These are phyloP conservation scores for Plecotus auritus DNA, from an alignment of 2,113 vertebrate genomes.

Conservation along the genomic window DNA sequence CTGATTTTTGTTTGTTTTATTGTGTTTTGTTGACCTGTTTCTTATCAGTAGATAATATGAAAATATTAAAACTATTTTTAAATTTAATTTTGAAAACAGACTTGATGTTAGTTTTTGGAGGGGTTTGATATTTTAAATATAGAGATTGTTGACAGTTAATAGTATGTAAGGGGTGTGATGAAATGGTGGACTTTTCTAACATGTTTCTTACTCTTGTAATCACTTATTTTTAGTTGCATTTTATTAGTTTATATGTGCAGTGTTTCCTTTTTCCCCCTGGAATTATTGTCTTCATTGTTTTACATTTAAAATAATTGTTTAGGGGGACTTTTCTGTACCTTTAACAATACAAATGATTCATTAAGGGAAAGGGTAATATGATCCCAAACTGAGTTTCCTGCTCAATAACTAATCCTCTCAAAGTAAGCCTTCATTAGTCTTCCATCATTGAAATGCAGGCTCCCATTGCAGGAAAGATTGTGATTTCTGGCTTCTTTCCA, in stretches of 20 bases:
- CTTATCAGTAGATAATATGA: not conserved
- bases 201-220: not conserved
- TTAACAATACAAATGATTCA: conserved; percentile 50
- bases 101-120: not conserved
- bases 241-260: not conserved
- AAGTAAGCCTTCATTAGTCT: conserved; percentile 78
- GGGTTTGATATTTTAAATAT: not conserved
- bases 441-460: conserved; percentile 55
- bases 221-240: not conserved
- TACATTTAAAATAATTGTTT: conserved; percentile 46
- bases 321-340: not conserved
- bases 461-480: conserved; percentile 64
- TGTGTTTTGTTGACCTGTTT: not conserved
- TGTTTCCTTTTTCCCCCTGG: not conserved
- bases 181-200: not conserved
- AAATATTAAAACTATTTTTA: conserved; percentile 4
- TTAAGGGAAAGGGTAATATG: conserved; percentile 74
- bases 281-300: not conserved
- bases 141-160: not conserved
- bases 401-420: conserved; percentile 78
- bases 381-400: conserved; percentile 68
- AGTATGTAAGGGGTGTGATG: not conserved
- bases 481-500: conserved; percentile 76
- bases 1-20: not conserved
- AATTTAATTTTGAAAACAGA: not conserved